A percentile compares a stretch with the other conserved stretches of the same genome.
Conservation (phyloP, 2,113 vertebrate species). For the Eptesicus fuscus region DNA sequence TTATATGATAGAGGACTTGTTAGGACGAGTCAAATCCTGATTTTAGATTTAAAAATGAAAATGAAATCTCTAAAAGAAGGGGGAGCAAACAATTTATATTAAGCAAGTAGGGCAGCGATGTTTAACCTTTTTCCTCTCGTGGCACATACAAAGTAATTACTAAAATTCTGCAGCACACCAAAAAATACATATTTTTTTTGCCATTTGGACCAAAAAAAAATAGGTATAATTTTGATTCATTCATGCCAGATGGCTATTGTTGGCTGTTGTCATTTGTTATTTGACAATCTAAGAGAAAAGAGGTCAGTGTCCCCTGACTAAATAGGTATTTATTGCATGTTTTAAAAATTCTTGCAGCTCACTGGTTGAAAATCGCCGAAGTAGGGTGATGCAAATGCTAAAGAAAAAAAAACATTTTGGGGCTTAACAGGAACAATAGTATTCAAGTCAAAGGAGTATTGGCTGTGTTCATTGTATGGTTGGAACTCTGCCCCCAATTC, state of each 20-base stretch:
- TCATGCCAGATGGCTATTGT: neutral
- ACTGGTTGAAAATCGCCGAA: neutral
- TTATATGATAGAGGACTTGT: neutral
- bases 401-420: neutral
- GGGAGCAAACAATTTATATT: neutral
- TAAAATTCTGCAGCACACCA: neutral
- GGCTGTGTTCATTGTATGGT: accelerated
- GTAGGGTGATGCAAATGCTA: neutral
- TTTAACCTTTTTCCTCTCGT: neutral
- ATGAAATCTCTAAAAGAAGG: neutral
- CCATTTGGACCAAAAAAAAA: neutral
- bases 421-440: neutral
- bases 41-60: slow-evolving; percentile 20
- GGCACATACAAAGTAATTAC: neutral
- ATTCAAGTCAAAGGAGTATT: neutral
- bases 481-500: neutral
- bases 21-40: neutral
- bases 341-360: neutral
- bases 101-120: neutral
- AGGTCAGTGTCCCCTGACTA: neutral
- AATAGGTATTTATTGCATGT: neutral
- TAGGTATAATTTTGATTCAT: neutral
- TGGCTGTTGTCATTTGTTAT: neutral
- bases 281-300: neutral
- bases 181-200: neutral